phyloP scores from a whole-genome alignment of 2,888 invertebrate genomes.

The Mythimna lalbum region DNA sequence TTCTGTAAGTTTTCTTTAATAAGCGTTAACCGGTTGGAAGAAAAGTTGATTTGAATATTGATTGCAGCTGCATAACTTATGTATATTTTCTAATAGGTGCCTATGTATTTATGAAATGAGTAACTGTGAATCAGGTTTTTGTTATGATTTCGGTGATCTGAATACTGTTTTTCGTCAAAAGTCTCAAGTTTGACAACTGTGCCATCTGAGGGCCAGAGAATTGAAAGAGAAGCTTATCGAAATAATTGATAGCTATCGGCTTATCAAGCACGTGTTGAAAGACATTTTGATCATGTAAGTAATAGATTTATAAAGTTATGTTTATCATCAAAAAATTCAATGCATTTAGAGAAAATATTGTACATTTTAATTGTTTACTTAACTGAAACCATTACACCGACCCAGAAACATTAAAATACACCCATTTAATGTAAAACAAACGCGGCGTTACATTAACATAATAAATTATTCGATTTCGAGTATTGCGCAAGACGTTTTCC shows the following conservation, averaged over 20 bases:
- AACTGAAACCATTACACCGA: constrained; percentile 14
- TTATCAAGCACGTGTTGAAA: background rate
- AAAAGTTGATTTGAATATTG: constrained; percentile 43
- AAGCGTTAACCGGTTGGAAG: constrained; percentile 25
- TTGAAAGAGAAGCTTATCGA: background rate
- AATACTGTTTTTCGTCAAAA: background rate
- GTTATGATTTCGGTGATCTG: background rate
- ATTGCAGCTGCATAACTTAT: constrained; percentile 38
- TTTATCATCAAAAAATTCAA: background rate
- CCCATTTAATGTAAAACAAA: constrained; percentile 61
- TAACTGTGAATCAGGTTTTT: constrained; percentile 1
- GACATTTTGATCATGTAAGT: background rate
- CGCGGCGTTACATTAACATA: constrained; percentile 49
- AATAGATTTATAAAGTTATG: background rate
- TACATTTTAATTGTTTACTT: constrained; percentile 21
- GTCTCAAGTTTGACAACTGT: background rate
- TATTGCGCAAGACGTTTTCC: constrained; percentile 70
- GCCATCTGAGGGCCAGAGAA: background rate
- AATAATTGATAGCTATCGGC: background rate
- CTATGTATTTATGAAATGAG: constrained; percentile 15
- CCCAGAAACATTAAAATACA: constrained; percentile 28
- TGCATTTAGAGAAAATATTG: background rate
- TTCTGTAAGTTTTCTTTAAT: constrained; percentile 56
- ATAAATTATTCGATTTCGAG: constrained; percentile 70
- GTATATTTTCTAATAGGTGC: constrained; percentile 28